Conservation (phyloP, 2,888 invertebrate genomes). For the Frankliniella intonsa region DNA sequence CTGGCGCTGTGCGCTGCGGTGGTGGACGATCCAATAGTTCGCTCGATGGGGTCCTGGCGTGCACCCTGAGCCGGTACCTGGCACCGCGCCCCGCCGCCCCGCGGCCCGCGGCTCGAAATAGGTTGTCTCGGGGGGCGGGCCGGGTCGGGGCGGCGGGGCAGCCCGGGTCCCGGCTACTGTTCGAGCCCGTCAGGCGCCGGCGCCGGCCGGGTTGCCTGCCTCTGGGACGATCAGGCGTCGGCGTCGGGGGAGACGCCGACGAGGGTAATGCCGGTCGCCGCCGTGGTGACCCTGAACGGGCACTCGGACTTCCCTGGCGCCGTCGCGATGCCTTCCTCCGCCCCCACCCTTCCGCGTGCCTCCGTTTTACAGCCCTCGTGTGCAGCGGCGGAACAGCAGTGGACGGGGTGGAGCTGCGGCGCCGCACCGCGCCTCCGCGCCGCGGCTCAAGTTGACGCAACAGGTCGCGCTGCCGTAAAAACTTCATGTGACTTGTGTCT, state of each 20-base stretch:
- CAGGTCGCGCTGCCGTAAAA: conserved; percentile 16
- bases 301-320: too few relatives aligned
- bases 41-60: conserved; percentile 12
- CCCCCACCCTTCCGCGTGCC: background rate
- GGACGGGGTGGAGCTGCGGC: background rate
- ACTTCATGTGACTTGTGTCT: background rate
- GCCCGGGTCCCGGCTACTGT: background rate
- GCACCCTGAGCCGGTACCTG: conserved; percentile 10
- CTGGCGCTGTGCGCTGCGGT: background rate
- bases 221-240: background rate
- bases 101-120: background rate
- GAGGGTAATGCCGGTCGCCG: background rate
- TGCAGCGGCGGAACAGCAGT: too few relatives aligned
- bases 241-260: background rate
- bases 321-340: background rate
- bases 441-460: conserved; percentile 11
- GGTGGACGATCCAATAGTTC: background rate
- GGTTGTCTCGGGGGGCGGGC: background rate
- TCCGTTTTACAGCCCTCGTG: background rate
- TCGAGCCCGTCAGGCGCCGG: background rate
- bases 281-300: too few relatives aligned
- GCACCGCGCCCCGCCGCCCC: background rate
- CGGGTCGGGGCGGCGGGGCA: background rate
- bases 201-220: background rate
- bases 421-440: background rate